Evolutionary conservation across 2,113 vertebrate genomes (phyloP), one percentile per base, ranked within the genome.

Genomic region (Chionodraco myersi): DNA sequence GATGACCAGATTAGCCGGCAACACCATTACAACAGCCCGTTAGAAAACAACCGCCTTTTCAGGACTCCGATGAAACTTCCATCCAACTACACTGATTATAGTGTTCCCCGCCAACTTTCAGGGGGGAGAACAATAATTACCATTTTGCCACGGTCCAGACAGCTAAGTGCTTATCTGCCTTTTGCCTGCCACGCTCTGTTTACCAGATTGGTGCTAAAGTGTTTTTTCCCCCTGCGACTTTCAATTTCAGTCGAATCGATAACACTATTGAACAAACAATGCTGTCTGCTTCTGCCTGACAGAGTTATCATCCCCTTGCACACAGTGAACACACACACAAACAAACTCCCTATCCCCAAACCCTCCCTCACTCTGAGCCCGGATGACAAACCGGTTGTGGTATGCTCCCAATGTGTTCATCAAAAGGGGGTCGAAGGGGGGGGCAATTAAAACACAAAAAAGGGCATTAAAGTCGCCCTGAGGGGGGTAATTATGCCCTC

Each of bases 371-470:
- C 66, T 71, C 57, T 8, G 48, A 87, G 62, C 74, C 78, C 79
- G 87, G 91, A 90, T 92, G 89, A 88, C 91, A 92, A 88, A 90
- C 92, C 79, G 91, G 89, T 87, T 83, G 87, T 65, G 77, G 91
- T 92, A 93, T 93, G 92, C 85, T 86, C 83, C 77, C 92, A 90
- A 92, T 92, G 94, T 93, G 93, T 91, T 93, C 80, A 84, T 92
- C 89, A 92, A 92, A 92, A 91, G 89, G 78, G 54, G 82, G 83
- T 85, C 45, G 62, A 66, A 86, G 85, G 84, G 91, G 85, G 87
- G 88, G 21, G 89, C 92, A 95, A 95, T 95, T 94, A 94, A 94
- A 94, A 93, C 83, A 94, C 93, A 95, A 95, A 94, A 94, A 93
- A 67, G 86, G 85, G 92, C 87, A 94, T 95, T 94, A 94, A 94